Evolutionary conservation across 2,797 vertebrate species (phyloP), one percentile per base, ranked within the genome.

Genomic region (Meda fulgida): DNA sequence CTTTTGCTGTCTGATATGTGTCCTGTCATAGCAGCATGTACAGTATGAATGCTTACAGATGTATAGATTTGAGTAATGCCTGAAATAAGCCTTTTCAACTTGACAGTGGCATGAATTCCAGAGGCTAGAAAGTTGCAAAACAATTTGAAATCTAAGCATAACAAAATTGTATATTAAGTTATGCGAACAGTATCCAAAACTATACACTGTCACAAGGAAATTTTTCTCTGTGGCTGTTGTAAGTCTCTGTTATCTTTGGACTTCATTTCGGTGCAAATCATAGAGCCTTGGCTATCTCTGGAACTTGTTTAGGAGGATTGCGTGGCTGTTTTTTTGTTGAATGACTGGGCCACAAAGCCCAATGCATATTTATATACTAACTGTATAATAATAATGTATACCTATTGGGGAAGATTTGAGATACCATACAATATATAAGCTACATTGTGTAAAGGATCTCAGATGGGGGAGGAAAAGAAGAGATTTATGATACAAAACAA

Each of bases 401-500:
- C 11, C 2, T 71, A 19, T 69, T 26, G 21, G 31, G 21, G 7
- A 0, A 67, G 31, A 16, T 80, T 38, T 69, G 1, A 18, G 46
- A 67, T 23, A 19, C n/a, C 16, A 6, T 78, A 21, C 67, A 46
- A 72, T 77, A 19, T 31, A 66, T 48, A 38, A 65, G 9, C 9
- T 31, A 71, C 21, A 63, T 23, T 36, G 66, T 58, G 66, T 29
- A 53, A 83, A 29, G 75, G 11, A 55, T 71, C 40, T n/a, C 51
- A 34, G n/a, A 70, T 23, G 21, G 51, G 8, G 23, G 46, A 77
- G 53, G 67, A 80, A 66, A 70, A 69, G 71, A 73, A 88, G 87
- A 95, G 95, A 96, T 83, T 95, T 95, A 95, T 94, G 94, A 94
- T 90, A 95, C 93, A 94, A 95, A 96, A 95, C 92, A 95, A 95